phyloP scores from a whole-genome alignment of 2,888 invertebrate genomes.

The Liodrosophila aerea region DNA sequence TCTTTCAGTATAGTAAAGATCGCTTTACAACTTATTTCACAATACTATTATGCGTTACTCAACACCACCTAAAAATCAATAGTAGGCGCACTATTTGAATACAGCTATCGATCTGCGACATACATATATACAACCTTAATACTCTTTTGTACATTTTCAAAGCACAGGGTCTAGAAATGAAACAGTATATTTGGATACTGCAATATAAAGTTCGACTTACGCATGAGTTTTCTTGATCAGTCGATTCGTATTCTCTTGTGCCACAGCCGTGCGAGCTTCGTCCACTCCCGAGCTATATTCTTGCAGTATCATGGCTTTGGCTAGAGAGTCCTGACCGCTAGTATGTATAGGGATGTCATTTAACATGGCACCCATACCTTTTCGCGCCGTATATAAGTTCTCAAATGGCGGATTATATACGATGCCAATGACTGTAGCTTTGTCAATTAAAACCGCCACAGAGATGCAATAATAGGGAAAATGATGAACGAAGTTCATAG shows the following conservation, averaged over 20 bases:
- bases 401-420: constrained; percentile 51
- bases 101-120: too few species aligned
- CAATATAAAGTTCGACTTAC: too few species aligned
- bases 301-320: constrained; percentile 52
- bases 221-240: constrained; percentile 88
- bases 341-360: constrained; percentile 33
- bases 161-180: too few species aligned
- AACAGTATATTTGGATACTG: too few species aligned
- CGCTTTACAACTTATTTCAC: too few species aligned
- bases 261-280: constrained; percentile 77
- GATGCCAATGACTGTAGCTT: constrained; percentile 45
- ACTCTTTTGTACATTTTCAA: too few species aligned
- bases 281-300: constrained; percentile 41
- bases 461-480: constrained; percentile 68
- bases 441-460: constrained; percentile 47
- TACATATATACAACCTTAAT: too few species aligned
- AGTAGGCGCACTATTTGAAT: too few species aligned
- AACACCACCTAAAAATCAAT: too few species aligned
- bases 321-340: constrained; percentile 32
- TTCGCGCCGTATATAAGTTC: constrained; percentile 49
- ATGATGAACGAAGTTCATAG: constrained; percentile 58
- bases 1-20: too few species aligned
- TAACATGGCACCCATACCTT: constrained; percentile 38
- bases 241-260: constrained; percentile 87
- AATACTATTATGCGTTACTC: too few species aligned